Conservation (phyloP, 2,888 invertebrate species). For the Spisula subtruncata region DNA sequence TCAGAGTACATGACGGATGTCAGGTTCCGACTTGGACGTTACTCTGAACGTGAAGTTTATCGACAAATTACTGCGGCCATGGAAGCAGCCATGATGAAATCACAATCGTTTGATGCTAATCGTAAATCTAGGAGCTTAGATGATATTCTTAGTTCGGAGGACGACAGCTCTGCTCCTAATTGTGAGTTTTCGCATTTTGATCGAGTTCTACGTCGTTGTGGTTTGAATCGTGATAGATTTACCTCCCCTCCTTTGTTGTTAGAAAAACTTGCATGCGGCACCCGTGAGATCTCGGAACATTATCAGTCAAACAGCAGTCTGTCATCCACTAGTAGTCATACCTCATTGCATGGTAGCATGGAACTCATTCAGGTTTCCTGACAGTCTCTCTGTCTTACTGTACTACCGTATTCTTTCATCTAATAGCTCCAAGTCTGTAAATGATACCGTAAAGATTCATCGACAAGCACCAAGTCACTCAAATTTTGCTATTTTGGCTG, state of each 20-base stretch:
- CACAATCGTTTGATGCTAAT: conserved; percentile 80
- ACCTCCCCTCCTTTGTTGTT: conserved; percentile 77
- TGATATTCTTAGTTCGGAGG: conserved; percentile 85
- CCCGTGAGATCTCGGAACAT: conserved; percentile 81
- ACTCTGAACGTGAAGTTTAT: conserved; percentile 83
- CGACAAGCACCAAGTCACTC: too few species aligned
- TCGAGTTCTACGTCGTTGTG: conserved; percentile 77
- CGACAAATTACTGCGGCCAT: conserved; percentile 84
- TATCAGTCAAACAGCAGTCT: conserved; percentile 86
- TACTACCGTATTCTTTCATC: not conserved
- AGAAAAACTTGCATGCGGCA: conserved; percentile 80
- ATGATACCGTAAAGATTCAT: too few species aligned
- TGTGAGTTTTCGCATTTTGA: conserved; percentile 76
- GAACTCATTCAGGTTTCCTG: conserved; percentile 87
- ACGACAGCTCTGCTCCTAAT: conserved; percentile 73
- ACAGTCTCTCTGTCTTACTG: conserved; percentile 25
- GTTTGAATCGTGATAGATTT: conserved; percentile 78
- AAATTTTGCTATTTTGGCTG: not conserved
- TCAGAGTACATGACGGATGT: conserved; percentile 75
- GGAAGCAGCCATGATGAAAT: conserved; percentile 84
- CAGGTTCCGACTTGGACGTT: conserved; percentile 77
- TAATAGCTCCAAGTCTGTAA: not conserved
- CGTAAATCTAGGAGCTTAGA: conserved; percentile 87
- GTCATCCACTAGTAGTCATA: conserved; percentile 87
- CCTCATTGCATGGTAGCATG: conserved; percentile 85